Conservation (phyloP, 30 jellyfish, hydroid and myxozoan species). For the Cassiopea xamachana region DNA sequence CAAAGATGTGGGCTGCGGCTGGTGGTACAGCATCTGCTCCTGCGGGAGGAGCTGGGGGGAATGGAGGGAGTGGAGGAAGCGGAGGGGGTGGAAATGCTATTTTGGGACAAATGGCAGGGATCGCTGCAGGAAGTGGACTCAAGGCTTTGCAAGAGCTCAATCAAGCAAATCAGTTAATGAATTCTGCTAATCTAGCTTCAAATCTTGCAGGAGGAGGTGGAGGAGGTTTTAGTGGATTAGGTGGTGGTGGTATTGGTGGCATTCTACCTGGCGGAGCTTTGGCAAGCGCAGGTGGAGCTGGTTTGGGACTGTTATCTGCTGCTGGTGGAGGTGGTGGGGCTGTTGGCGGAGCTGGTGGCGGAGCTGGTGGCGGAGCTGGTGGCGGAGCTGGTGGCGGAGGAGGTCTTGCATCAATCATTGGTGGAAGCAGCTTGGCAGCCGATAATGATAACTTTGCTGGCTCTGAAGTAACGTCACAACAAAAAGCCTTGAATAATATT, state of each 20-base stretch:
- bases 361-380: conserved; percentile 49
- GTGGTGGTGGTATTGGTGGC: conserved; percentile 45
- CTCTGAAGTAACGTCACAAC: conserved; percentile 25
- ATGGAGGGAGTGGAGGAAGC: conserved; percentile 54
- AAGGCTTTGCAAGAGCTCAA: conserved; percentile 62
- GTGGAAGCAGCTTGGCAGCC: conserved; percentile 36
- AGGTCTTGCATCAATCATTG: not conserved
- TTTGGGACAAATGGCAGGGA: conserved; percentile 73
- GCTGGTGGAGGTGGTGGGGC: conserved; percentile 13
- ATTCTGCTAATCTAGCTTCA: conserved; percentile 31
- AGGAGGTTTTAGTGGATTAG: not conserved
- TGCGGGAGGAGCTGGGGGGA: conserved; percentile 64
- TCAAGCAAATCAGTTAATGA: conserved; percentile 52
- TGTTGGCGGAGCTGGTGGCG: conserved; percentile 61
- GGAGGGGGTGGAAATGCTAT: conserved; percentile 26
- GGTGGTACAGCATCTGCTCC: conserved; percentile 54
- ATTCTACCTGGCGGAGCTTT: conserved; percentile 38
- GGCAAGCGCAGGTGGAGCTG: conserved; percentile 14
- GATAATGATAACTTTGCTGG: conserved; percentile 27
- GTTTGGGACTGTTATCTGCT: not conserved
- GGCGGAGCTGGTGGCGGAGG: conserved; percentile 67
- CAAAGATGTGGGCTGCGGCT: conserved; percentile 85
- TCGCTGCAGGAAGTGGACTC: conserved; percentile 64
- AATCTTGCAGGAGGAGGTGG: conserved; percentile 39
- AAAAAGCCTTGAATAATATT: conserved; percentile 23